Base-by-base conservation (phyloP, 1,140 invertebrate species). In the Bombyx mori region DNA sequence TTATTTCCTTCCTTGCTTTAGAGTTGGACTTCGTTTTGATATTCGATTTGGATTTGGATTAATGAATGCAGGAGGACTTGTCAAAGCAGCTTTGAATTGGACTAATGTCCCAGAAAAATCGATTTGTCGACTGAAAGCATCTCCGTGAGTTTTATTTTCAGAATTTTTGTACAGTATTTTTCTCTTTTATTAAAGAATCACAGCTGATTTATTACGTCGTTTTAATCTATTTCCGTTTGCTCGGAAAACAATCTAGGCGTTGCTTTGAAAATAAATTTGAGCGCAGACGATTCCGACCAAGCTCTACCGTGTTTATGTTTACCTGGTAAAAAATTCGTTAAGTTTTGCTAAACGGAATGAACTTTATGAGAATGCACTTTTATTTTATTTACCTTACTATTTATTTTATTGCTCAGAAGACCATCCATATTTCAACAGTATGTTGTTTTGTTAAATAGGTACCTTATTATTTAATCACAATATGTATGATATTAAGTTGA, bases 41-140 rank as follows among this genome's bases (percentile, higher is more conserved):
- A 89, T 92, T 1, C 89, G 93, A 68, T 97, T 97, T 80, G 97
- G 97, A 7, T 99, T 97, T 82, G 97, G 97, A 6, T 86, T 99
- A 44, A 92, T 99, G 90, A 96, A 98, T 83, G 96, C 95, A 5
- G 91, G 91, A 56, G 89, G 90, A 4, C 89, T 98, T 69, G 95
- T 97, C 6, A 85, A 88, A 51, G 82, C 92, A 5, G 94, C 96
- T 10, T 71, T 89, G 18, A 92, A 92, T 68, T 98, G 96, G 96
- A 93, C 89, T 0, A 92, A 77, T 8, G 95, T 98, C 3, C 95
- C 96, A 1, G 81, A 91, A 53, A 93, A 94, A 74, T 70, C 67
- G 47, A 88, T 91, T 42, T 96, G 94, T 73, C 70, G 72, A 48
- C 72, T 90, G 22, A 56, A 73, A 65, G 55, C 74, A 68, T 48